Percentiles rank a stretch among this genome's conserved stretches.
Conservation (phyloP, 2,888 invertebrate species). For the Meiosimyza decipiens region DNA sequence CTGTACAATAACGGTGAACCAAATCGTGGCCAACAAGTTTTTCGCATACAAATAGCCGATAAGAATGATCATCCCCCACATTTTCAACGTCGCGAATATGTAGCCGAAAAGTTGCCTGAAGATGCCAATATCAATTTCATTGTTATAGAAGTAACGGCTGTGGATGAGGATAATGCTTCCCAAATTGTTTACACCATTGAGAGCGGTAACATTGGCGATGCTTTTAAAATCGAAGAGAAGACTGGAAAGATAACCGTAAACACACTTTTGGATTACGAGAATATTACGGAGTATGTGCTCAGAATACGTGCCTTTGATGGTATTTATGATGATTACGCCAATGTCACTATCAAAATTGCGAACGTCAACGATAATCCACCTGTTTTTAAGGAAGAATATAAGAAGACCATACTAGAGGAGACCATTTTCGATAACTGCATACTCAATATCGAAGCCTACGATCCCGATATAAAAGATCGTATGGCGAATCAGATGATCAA, state of each 20-base stretch:
- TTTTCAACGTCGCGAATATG: slow-evolving; percentile 81
- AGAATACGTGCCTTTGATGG: slow-evolving; percentile 88
- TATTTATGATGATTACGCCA: slow-evolving; percentile 82
- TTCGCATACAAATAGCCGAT: slow-evolving; percentile 92
- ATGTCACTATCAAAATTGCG: slow-evolving; percentile 85
- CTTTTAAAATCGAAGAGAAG: slow-evolving; percentile 85
- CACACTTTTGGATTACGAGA: slow-evolving; percentile 83
- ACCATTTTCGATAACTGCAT: slow-evolving; percentile 76
- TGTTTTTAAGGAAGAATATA: slow-evolving; percentile 79
- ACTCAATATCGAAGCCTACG: slow-evolving; percentile 79
- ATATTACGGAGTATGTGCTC: slow-evolving; percentile 84
- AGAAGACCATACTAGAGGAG: slow-evolving; percentile 82
- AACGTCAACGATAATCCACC: slow-evolving; percentile 96
- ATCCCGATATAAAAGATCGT: slow-evolving; percentile 85
- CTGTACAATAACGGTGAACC: slow-evolving; percentile 74
- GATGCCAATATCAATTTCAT: slow-evolving; percentile 84
- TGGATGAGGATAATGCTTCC: slow-evolving; percentile 90
- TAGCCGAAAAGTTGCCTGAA: slow-evolving; percentile 82
- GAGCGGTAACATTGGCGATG: slow-evolving; percentile 85
- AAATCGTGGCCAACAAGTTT: slow-evolving; percentile 82
- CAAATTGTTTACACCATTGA: slow-evolving; percentile 88
- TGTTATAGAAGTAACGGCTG: slow-evolving; percentile 88
- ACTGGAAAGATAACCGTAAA: slow-evolving; percentile 89
- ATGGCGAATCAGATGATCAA: slow-evolving; percentile 81
- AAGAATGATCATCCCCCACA: slow-evolving; percentile 95